Base-by-base conservation (phyloP, 2,888 invertebrate genomes). In the Stegophylla sp. region DNA sequence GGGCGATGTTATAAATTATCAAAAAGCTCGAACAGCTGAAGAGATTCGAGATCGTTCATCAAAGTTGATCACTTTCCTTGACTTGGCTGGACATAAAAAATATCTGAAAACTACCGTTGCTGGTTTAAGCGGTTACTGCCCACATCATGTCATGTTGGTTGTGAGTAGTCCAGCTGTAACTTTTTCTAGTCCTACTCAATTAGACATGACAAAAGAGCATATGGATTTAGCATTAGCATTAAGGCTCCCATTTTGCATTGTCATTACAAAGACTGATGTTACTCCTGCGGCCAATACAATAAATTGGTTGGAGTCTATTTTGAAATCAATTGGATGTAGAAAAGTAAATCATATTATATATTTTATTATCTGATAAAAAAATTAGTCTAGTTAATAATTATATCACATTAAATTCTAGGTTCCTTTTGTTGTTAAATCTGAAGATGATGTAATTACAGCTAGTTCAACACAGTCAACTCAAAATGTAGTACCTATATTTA, bases 91-190 rank as follows among this genome's bases (percentile, higher is more conserved):
- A 0, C 97, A 98, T 88, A 91, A 93, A 84, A 97, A 98, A 87
- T 99, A 98, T 86, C 91, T 98, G 86, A 90, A 94, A 83, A 98
- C 98, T 72, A 98, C 98, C 1, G 92, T 98, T 53, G 94, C 96
- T 87, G 98, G 98, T 0, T 88, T 98, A 53, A 95, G 95, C 5
- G 91, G 91, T 82, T 89, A 90, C 85, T 87, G 87, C 64, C 84
- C 84, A 2, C 89, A 59, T 96, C 94, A 94, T 86, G 94, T 93
- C 48, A 92, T 96, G 92, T 89, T 96, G 74, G 94, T 95, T 51
- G 92, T 94, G 84, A 89, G 90, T 0, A 91, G 92, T 0, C 91
- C 93, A 28, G 92, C 93, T 0, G 96, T 95, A 13, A 91, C 93
- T 59, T 92, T 92, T 0, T 90, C 91, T 7, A 79, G 79, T 71